Conservation (phyloP, 2,888 invertebrate species). For the Chrysolina haemoptera region DNA sequence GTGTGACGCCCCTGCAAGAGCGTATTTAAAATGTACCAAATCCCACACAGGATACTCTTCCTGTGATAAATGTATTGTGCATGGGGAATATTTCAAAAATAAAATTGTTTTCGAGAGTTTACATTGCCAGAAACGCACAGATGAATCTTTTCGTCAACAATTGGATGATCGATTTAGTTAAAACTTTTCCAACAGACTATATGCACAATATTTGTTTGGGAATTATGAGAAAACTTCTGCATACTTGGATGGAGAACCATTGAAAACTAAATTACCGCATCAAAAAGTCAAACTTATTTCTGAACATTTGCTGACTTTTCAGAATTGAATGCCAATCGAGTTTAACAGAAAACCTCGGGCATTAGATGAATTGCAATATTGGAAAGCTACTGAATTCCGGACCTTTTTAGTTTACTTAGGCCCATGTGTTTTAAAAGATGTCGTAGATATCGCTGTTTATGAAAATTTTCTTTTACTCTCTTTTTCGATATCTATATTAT, state of each 20-base stretch:
- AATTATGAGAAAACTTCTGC: constrained; percentile 13
- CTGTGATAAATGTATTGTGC: too few species aligned
- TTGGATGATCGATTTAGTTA: constrained; percentile 17
- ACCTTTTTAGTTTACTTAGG: constrained; percentile 11
- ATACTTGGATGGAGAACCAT: background rate
- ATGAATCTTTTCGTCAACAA: too few species aligned
- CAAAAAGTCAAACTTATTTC: constrained; percentile 1
- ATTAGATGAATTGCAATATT: constrained; percentile 22
- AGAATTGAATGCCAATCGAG: constrained; percentile 10
- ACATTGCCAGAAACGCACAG: too few species aligned
- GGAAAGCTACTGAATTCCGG: constrained; percentile 25
- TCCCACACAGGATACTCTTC: too few species aligned
- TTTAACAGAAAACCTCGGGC: constrained; percentile 29
- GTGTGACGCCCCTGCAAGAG: too few species aligned
- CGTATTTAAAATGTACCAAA: too few species aligned
- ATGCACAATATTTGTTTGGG: constrained; percentile 29
- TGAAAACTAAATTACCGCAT: constrained; percentile 1
- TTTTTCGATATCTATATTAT: constrained; percentile 13
- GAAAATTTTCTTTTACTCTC: constrained; percentile 16
- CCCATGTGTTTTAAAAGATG: constrained; percentile 14
- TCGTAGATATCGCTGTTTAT: constrained; percentile 16
- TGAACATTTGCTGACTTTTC: constrained; percentile 3
- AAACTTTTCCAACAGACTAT: constrained; percentile 25
- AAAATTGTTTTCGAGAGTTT: too few species aligned
- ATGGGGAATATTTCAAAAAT: too few species aligned